Base-by-base conservation (phyloP, 2,888 invertebrate species). In the Acleris emargana region DNA sequence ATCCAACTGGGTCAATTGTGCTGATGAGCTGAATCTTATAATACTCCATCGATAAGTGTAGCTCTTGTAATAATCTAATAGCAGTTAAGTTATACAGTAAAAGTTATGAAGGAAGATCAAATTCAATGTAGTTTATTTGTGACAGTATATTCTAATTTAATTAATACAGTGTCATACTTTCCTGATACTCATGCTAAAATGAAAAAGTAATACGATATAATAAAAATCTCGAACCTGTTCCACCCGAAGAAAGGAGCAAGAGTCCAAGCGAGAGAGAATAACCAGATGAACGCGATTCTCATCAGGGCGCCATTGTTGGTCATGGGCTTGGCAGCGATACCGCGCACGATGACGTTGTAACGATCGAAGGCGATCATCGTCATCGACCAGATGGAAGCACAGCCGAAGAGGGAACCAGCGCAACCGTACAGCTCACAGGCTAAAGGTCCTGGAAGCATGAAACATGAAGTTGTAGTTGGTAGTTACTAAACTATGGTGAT, bases 281-380 rank as follows among this genome's bases (percentile, higher is more conserved):
- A 64, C 96, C 97, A 97, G 63, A 96, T 94, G 52, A 93, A 86
- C 5, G 95, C 78, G 72, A 97, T 95, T 79, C 96, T 94, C 45
- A 95, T 78, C 69, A 96, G 84, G 13, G 96, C 96, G 64, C 94
- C 94, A 74, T 95, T 95, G 74, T 94, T 95, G 61, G 95, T 95
- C 91, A 97, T 91, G 47, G 96, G 96, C 75, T 95, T 94, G 16
- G 95, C 97, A 52, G 96, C 94, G 73, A 97, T 89, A 67, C 96
- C 96, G 84, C 96, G 96, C 38, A 97, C 97, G 80, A 97, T 97
- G 67, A 97, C 97, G 81, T 96, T 96, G 93, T 97, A 97, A 73
- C 97, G 93, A 83, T 97, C 97, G 77, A 96, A 92, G 58, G 97
- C 96, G 72, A 97, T 97, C 93, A 95, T 94, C 16, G 95, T 95